Evolutionary conservation across 2,888 invertebrate species (phyloP).

Genomic region (Agrenia bidenticulata): DNA sequence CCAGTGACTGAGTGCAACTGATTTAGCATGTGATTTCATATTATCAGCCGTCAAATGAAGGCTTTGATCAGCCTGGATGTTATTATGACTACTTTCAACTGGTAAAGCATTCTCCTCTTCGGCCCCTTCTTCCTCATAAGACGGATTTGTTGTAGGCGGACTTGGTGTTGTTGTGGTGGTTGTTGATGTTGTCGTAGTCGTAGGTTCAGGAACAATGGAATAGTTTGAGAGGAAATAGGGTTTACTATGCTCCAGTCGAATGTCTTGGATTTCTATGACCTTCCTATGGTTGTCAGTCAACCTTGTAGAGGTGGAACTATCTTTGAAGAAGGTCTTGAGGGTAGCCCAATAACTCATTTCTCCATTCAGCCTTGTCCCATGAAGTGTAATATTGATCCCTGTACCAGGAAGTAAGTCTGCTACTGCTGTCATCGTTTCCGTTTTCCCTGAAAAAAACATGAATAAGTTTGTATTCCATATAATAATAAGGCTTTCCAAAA

Average conservation of each 20-base stretch:
- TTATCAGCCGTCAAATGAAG: slow-evolving; percentile 22
- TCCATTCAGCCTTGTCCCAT: slow-evolving; percentile 70
- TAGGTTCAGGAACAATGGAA: slow-evolving; percentile 75
- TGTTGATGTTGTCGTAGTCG: slow-evolving; percentile 63
- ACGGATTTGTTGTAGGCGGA: slow-evolving; percentile 39
- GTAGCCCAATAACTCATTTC: slow-evolving; percentile 75
- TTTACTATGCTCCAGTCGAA: slow-evolving; percentile 72
- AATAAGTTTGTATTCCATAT: no score
- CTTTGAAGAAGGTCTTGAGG: slow-evolving; percentile 69
- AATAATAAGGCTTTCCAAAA: no score
- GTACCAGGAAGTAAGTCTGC: slow-evolving; percentile 74
- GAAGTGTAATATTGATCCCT: slow-evolving; percentile 76
- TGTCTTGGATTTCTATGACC: slow-evolving; percentile 59
- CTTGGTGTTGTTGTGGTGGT: slow-evolving; percentile 56
- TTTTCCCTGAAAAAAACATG: slow-evolving; percentile 36
- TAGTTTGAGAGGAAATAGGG: slow-evolving; percentile 75
- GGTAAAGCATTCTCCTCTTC: slow-evolving; percentile 28
- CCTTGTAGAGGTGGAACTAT: slow-evolving; percentile 63
- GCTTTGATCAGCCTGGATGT: slow-evolving; percentile 30
- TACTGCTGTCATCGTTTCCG: slow-evolving; percentile 58
- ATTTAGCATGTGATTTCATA: slow-evolving; percentile 6
- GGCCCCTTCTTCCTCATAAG: slow-evolving; percentile 12
- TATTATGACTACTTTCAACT: slow-evolving; percentile 21
- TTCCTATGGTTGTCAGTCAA: slow-evolving; percentile 62
- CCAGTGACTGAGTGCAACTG: slow-evolving; percentile 1